These are phyloP conservation scores for Ommatoiulus sabulosus DNA, from an alignment of 2,888 invertebrate species.

Conservation along the genomic window DNA sequence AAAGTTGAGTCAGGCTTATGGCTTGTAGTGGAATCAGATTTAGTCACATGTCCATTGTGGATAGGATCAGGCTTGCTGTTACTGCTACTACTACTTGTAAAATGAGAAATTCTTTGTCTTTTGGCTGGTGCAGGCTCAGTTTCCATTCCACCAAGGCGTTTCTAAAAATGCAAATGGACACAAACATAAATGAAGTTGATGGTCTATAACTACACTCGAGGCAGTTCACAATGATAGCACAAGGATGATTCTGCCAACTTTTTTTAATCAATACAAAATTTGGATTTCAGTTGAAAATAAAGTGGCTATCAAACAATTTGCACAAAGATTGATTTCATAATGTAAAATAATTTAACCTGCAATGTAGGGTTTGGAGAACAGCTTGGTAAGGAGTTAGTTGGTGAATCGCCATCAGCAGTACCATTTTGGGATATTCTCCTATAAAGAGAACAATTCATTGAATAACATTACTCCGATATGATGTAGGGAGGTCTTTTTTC, in stretches of 20 bases:
- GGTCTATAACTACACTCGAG: too few relatives aligned
- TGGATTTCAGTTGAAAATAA: neutral
- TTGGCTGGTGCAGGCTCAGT: conserved; percentile 73
- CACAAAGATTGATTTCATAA: neutral
- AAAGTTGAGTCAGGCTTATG: conserved; percentile 34
- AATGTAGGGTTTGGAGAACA: conserved; percentile 69
- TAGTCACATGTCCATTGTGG: conserved; percentile 11
- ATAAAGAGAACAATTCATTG: conserved; percentile 62
- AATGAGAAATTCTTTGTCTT: conserved; percentile 89
- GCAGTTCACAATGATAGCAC: too few relatives aligned
- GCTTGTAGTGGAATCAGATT: conserved; percentile 33
- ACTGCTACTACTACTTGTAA: conserved; percentile 64
- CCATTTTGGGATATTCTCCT: conserved; percentile 91
- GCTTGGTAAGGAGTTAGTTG: conserved; percentile 78
- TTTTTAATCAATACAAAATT: neutral
- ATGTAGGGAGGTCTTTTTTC: too few relatives aligned
- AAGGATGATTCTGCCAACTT: neutral
- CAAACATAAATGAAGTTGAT: neutral
- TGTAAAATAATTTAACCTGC: conserved; percentile 6
- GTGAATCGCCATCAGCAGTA: conserved; percentile 85
- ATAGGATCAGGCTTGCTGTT: conserved; percentile 42
- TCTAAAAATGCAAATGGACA: neutral
- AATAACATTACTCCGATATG: neutral
- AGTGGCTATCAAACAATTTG: neutral
- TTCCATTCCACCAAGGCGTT: conserved; percentile 16